Percentiles rank a stretch among this genome's conserved stretches.
Evolutionary conservation across 2,797 vertebrate species (phyloP).

Genomic region (Garrulus glandarius): DNA sequence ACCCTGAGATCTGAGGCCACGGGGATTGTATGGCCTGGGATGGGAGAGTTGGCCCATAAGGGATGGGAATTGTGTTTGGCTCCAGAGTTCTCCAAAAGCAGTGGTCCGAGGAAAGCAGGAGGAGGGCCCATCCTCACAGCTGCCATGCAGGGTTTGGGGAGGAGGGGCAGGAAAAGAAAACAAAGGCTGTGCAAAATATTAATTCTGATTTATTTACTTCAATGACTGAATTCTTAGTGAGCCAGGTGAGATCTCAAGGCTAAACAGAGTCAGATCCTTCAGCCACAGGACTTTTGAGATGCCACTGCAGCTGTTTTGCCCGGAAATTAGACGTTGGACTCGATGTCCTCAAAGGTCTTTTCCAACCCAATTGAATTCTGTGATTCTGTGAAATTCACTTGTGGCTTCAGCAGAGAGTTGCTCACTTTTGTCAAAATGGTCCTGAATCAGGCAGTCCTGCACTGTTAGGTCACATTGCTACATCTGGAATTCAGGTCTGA

Average conservation of each 20-base stretch:
- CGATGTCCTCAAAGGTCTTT: background rate
- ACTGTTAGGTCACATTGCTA: background rate
- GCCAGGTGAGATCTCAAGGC: background rate
- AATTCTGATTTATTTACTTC: background rate
- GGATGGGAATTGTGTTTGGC: background rate
- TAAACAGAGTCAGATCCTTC: background rate
- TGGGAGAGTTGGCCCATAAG: fast-evolving
- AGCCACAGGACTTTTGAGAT: background rate
- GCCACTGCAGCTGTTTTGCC: background rate
- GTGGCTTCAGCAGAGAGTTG: too few species aligned
- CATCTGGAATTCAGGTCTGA: background rate
- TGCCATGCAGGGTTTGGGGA: background rate
- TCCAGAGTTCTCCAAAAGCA: background rate
- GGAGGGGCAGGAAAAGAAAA: too few species aligned
- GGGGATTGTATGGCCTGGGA: background rate
- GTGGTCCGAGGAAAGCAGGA: fast-evolving
- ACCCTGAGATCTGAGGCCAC: background rate
- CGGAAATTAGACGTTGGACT: background rate
- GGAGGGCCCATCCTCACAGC: background rate
- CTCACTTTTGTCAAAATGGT: fast-evolving
- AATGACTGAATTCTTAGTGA: background rate
- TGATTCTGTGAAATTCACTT: background rate
- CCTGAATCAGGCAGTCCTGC: background rate
- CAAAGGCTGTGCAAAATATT: background rate
- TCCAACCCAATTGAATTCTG: background rate